Evolutionary conservation across 2,888 invertebrate genomes (phyloP).

Genomic region (Diadegma fenestrale): DNA sequence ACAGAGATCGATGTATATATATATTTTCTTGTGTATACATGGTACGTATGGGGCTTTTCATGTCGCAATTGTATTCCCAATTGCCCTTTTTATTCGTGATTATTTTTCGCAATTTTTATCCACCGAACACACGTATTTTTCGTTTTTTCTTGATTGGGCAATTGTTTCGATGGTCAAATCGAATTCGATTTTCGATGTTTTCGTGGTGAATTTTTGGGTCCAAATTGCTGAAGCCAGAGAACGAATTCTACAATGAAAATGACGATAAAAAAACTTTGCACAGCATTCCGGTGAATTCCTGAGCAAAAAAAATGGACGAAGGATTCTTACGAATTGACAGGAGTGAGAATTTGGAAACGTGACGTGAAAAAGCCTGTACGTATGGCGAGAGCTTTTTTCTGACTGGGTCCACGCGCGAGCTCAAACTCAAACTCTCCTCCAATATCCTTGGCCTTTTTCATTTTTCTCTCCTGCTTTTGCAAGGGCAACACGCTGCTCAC

Average conservation of each 20-base stretch:
- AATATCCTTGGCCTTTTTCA: background rate
- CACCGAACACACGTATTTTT: too few species aligned
- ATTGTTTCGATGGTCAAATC: too few species aligned
- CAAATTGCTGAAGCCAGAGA: too few species aligned
- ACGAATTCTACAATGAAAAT: too few species aligned
- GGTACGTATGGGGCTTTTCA: background rate
- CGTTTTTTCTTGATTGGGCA: too few species aligned
- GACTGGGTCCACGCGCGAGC: conserved; percentile 61
- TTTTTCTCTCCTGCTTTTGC: conserved; percentile 42
- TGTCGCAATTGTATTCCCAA: background rate
- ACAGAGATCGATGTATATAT: conserved; percentile 38
- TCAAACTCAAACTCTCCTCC: conserved; percentile 10
- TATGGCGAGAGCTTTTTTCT: conserved; percentile 48
- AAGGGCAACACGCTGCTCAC: background rate
- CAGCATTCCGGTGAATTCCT: too few species aligned
- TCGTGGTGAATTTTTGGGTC: too few species aligned
- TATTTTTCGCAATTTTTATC: background rate
- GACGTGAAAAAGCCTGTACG: background rate
- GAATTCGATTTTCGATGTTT: too few species aligned
- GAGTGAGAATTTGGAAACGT: background rate
- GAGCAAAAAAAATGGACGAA: background rate
- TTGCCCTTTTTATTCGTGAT: background rate
- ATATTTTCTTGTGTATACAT: background rate
- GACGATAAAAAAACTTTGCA: too few species aligned
- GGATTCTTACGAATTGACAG: background rate